These are phyloP conservation scores for Megalopta genalis DNA, from an alignment of 1,140 invertebrate species.

Conservation along the genomic window DNA sequence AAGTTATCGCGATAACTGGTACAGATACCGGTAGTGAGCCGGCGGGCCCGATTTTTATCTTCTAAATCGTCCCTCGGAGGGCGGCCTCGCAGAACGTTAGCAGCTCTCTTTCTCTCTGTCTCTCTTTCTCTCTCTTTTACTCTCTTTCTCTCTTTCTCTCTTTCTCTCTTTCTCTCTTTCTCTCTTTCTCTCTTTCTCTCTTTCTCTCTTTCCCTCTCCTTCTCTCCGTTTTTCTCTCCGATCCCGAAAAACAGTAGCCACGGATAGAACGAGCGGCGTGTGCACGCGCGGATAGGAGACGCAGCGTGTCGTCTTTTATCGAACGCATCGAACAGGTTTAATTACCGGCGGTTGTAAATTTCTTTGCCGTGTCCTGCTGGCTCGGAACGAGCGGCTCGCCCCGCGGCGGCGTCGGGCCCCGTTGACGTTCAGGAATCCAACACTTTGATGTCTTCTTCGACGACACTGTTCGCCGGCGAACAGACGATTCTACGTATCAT, in stretches of 20 bases:
- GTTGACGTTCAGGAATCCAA: constrained; percentile 10
- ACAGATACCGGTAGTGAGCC: constrained; percentile 16
- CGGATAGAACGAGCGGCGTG: neutral
- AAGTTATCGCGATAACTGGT: constrained; percentile 51
- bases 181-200: neutral
- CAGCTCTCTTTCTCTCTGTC: neutral
- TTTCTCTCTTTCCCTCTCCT: too few relatives aligned
- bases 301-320: constrained; percentile 16
- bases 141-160: neutral
- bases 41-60: constrained; percentile 31
- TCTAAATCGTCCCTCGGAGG: constrained; percentile 50
- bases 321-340: constrained; percentile 43
- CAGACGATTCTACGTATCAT: too few relatives aligned
- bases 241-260: constrained; percentile 18
- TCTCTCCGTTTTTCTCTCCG: too few relatives aligned
- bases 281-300: neutral
- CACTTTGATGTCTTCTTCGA: constrained; percentile 27
- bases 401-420: neutral
- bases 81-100: constrained; percentile 23
- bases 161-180: neutral
- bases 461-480: neutral
- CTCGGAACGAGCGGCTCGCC: neutral
- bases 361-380: constrained; percentile 10
- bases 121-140: too few relatives aligned
- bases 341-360: constrained; percentile 36